Conservation (phyloP, 2,113 vertebrate species). For the Symphodus melops region DNA sequence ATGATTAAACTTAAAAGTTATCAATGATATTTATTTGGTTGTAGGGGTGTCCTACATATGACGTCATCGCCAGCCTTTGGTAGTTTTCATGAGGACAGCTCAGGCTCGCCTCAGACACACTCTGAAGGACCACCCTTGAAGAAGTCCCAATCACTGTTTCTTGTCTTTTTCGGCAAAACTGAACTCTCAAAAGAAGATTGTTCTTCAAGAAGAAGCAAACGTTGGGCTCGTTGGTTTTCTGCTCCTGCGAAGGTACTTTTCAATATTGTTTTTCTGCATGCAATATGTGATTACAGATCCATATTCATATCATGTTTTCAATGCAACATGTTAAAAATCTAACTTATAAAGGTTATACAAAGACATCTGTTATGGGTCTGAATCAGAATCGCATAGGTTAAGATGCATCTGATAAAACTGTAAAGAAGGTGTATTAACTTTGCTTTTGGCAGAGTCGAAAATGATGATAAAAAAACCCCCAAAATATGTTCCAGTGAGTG, state of each 20-base stretch:
- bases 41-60: slow-evolving; percentile 50
- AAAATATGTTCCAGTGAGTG: too few relatives aligned
- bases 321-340: too few relatives aligned
- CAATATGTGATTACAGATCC: neutral
- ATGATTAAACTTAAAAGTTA: neutral
- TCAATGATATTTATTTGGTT: neutral
- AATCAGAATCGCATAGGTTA: too few relatives aligned
- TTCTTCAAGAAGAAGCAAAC: neutral
- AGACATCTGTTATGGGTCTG: too few relatives aligned
- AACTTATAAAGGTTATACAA: too few relatives aligned
- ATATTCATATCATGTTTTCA: too few relatives aligned
- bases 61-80: slow-evolving; percentile 57
- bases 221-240: neutral
- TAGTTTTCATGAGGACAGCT: slow-evolving; percentile 42
- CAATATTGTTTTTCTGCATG: neutral
- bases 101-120: slow-evolving; percentile 51
- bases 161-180: neutral
- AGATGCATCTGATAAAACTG: too few relatives aligned
- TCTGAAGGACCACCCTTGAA: slow-evolving; percentile 24
- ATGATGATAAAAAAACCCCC: too few relatives aligned
- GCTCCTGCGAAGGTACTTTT: slow-evolving; percentile 45
- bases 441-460: neutral
- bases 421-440: neutral
- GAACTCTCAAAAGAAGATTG: slow-evolving; percentile 45
- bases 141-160: neutral